A percentile compares a stretch with the other conserved stretches of the same genome.
phyloP scores from a whole-genome alignment of 30 jellyfish, hydroid and myxozoan species.

The Mastigias papua region DNA sequence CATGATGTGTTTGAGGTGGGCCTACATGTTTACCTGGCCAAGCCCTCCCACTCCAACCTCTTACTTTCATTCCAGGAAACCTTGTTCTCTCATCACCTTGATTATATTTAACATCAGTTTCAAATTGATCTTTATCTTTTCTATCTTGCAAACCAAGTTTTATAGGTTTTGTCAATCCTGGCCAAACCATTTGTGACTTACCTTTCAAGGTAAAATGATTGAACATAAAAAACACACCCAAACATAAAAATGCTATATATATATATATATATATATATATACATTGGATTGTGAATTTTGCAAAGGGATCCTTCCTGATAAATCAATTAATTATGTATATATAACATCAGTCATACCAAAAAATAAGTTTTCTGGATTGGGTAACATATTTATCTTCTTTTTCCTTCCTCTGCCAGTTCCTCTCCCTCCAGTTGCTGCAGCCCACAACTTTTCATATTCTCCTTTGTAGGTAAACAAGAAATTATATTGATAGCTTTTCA shows the following conservation, averaged over 20 bases:
- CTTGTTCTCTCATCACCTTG: slow-evolving; percentile 17
- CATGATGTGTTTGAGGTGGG: slow-evolving; percentile 82
- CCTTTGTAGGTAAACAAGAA: too few species aligned
- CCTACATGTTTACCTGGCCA: slow-evolving; percentile 98
- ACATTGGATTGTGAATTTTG: too few species aligned
- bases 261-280: too few species aligned
- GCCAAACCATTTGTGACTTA: slow-evolving; percentile 83
- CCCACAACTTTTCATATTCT: slow-evolving; percentile 97
- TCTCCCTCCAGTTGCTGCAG: slow-evolving; percentile 98
- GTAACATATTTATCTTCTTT: slow-evolving; percentile 68
- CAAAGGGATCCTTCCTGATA: too few species aligned
- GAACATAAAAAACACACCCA: too few species aligned
- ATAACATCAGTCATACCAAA: too few species aligned
- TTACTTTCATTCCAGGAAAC: slow-evolving; percentile 6
- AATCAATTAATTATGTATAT: too few species aligned
- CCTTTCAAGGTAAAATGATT: slow-evolving; percentile 70
- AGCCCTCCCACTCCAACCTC: slow-evolving; percentile 95
- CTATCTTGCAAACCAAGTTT: slow-evolving; percentile 40
- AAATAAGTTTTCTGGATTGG: slow-evolving; percentile 75
- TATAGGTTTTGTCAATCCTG: slow-evolving; percentile 92
- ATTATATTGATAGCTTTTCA: too few species aligned
- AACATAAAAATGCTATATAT: too few species aligned
- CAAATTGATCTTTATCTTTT: slow-evolving; percentile 64
- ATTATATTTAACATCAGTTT: slow-evolving; percentile 8
- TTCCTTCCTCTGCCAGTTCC: slow-evolving; percentile 95